phyloP scores from a whole-genome alignment of 2,888 invertebrate genomes.

The Dynastes tityus region DNA sequence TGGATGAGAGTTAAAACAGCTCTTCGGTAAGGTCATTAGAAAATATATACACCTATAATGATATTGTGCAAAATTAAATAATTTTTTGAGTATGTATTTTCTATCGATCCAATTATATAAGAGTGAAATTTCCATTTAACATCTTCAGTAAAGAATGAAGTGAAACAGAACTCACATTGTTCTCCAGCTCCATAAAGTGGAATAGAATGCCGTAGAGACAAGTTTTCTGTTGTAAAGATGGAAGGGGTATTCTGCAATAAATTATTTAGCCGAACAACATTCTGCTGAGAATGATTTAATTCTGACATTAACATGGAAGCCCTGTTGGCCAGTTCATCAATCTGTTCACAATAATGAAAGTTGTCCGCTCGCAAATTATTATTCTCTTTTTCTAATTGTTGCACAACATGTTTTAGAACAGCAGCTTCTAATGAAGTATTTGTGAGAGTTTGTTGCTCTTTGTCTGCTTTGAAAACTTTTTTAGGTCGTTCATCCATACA shows the following conservation, averaged over 20 bases:
- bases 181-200: slow-evolving; percentile 56
- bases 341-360: slow-evolving; percentile 53
- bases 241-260: slow-evolving; percentile 41
- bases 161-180: slow-evolving; percentile 52
- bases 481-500: slow-evolving; percentile 15
- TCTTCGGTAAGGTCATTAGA: no score
- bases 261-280: slow-evolving; percentile 53
- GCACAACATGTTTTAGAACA: slow-evolving; percentile 34
- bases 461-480: slow-evolving; percentile 9
- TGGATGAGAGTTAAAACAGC: no score
- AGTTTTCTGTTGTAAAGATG: background rate
- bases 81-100: no score
- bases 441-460: slow-evolving; percentile 38
- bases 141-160: background rate
- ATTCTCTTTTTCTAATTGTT: slow-evolving; percentile 53
- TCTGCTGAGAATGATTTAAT: slow-evolving; percentile 55
- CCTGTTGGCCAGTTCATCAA: slow-evolving; percentile 56
- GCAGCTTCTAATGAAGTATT: slow-evolving; percentile 28
- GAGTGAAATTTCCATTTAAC: no score
- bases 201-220: slow-evolving; percentile 3
- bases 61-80: no score
- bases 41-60: no score
- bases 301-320: slow-evolving; percentile 56
- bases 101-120: no score
- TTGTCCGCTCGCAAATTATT: slow-evolving; percentile 52